Percentiles rank a stretch among this genome's conserved stretches.
These are phyloP conservation scores for Rapana venosa DNA, from an alignment of 2,888 invertebrate genomes.

Conservation along the genomic window DNA sequence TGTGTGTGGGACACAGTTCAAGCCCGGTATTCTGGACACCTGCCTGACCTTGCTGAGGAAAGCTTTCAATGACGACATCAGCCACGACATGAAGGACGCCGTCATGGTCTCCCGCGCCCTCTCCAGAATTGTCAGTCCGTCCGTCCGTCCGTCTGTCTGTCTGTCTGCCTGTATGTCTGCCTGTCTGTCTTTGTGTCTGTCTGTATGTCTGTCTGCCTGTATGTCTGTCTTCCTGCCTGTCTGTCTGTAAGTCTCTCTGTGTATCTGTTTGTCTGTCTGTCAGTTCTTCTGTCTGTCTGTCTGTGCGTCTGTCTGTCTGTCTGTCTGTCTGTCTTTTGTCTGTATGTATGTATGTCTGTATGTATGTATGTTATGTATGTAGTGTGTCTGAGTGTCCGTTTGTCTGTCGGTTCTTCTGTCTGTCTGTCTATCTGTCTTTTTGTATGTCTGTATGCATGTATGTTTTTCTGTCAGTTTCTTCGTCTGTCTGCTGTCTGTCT, in stretches of 20 bases:
- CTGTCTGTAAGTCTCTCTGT: no score
- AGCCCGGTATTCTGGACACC: constrained; percentile 57
- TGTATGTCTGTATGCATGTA: no score
- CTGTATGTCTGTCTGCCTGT: neutral
- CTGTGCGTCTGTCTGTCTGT: no score
- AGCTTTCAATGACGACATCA: constrained; percentile 47
- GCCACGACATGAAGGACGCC: constrained; percentile 42
- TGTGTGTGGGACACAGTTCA: constrained; percentile 55
- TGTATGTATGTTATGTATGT: no score
- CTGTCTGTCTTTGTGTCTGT: neutral
- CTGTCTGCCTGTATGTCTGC: neutral
- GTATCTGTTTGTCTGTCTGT: no score
- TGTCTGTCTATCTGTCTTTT: no score
- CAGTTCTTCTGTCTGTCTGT: no score
- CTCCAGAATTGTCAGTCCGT: constrained; percentile 45
- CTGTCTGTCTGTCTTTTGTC: no score
- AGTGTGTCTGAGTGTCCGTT: no score
- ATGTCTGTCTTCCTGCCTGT: neutral
- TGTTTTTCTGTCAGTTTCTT: no score
- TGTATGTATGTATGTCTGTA: no score
- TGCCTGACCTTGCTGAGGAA: constrained; percentile 55
- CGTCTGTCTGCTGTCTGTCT: no score
- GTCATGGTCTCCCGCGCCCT: constrained; percentile 43
- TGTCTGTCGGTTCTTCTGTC: neutral
- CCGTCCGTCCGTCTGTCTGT: neutral